A percentile compares a stretch with the other conserved stretches of the same genome.
Evolutionary conservation across 2,797 vertebrate genomes (phyloP).

Genomic region (Acomys russatus): DNA sequence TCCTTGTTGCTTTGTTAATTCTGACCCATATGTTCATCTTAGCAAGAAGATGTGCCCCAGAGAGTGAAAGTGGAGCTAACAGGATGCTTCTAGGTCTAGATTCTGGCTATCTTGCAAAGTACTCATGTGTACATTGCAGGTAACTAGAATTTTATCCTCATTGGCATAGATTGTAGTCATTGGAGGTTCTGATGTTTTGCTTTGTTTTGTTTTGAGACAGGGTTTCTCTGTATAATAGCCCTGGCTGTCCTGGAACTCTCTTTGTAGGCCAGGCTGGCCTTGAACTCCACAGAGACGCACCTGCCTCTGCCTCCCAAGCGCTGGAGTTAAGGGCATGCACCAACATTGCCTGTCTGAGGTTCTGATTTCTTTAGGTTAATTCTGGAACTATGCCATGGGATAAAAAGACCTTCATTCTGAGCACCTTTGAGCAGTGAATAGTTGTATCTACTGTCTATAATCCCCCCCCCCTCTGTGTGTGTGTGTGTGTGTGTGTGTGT

Average conservation of each 20-base stretch:
- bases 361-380: slow-evolving; percentile 10
- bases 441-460: neutral
- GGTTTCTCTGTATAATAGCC: too few relatives aligned
- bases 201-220: too few relatives aligned
- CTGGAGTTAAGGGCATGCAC: too few relatives aligned
- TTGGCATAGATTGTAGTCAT: neutral
- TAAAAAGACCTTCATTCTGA: neutral
- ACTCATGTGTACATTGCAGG: neutral
- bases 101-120: slow-evolving; percentile 10
- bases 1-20: neutral
- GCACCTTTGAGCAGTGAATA: neutral
- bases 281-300: too few relatives aligned
- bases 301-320: too few relatives aligned
- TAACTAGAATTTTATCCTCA: slow-evolving; percentile 32
- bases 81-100: neutral
- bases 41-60: neutral
- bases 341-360: neutral
- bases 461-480: too few relatives aligned
- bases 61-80: neutral
- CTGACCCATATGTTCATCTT: neutral
- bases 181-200: neutral
- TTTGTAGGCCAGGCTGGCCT: too few relatives aligned
- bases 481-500: too few relatives aligned
- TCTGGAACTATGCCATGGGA: neutral
- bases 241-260: too few relatives aligned